Percentiles rank a stretch among this genome's conserved stretches.
These are phyloP conservation scores for Phrynosoma platyrhinos DNA, from an alignment of 2,113 vertebrate species.

Conservation along the genomic window DNA sequence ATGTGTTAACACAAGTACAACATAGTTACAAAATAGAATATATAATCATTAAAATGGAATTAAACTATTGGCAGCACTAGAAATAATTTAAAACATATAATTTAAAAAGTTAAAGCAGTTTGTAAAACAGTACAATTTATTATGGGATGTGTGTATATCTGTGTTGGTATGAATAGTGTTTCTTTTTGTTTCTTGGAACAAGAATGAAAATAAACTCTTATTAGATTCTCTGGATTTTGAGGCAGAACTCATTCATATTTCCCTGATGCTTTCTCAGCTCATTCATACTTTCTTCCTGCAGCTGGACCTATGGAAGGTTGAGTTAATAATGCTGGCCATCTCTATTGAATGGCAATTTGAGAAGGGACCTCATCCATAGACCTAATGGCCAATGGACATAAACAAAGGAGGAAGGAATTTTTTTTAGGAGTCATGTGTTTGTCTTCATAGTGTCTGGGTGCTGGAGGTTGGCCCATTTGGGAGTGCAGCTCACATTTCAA, in stretches of 20 bases:
- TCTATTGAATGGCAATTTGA: background rate
- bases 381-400: background rate
- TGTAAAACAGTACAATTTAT: background rate
- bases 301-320: background rate
- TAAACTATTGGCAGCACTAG: too few relatives aligned
- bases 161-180: background rate
- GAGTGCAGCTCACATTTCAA: background rate
- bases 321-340: background rate
- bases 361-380: background rate
- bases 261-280: background rate
- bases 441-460: too few relatives aligned
- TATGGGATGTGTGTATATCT: background rate
- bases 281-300: background rate
- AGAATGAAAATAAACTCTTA: background rate
- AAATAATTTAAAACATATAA: too few relatives aligned
- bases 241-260: background rate
- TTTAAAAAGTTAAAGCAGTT: background rate
- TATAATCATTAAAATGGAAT: too few relatives aligned
- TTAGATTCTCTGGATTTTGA: background rate
- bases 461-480: background rate
- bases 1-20: too few relatives aligned
- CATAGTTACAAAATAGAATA: background rate
- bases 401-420: too few relatives aligned
- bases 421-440: background rate
- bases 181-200: background rate